Conservation (phyloP, 2,113 vertebrate species). For the Motacilla alba region DNA sequence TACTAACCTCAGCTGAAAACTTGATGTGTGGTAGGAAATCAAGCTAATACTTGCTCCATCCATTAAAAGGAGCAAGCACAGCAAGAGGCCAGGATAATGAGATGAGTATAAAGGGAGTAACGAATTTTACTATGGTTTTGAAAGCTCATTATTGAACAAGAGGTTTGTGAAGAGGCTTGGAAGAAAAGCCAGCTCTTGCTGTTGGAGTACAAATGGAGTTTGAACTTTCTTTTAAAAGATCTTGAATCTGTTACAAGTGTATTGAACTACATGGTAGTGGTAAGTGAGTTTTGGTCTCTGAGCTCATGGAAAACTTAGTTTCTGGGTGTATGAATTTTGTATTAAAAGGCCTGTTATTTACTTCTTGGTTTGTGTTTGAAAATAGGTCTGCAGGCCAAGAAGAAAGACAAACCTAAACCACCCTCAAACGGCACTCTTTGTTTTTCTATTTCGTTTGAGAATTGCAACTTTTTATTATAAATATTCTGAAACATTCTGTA, state of each 20-base stretch:
- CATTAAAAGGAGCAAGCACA: conserved; percentile 13
- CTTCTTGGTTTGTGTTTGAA: neutral
- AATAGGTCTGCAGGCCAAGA: neutral
- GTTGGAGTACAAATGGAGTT: neutral
- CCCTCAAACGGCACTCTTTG: neutral
- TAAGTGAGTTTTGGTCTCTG: neutral
- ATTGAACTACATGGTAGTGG: neutral
- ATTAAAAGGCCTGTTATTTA: neutral
- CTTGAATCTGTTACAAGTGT: neutral
- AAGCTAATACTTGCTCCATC: conserved; percentile 23
- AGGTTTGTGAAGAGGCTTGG: conserved; percentile 5
- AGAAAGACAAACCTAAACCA: neutral
- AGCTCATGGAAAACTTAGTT: neutral
- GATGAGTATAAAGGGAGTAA: conserved; percentile 15
- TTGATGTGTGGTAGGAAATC: neutral
- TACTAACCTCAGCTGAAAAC: conserved; percentile 26
- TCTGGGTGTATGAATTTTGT: neutral
- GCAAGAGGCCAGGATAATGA: conserved; percentile 35
- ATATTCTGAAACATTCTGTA: neutral
- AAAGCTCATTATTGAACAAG: conserved; percentile 45
- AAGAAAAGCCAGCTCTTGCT: neutral
- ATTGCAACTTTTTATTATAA: neutral
- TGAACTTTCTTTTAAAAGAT: neutral
- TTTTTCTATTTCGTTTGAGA: neutral
- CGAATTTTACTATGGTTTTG: conserved; percentile 35